These are phyloP conservation scores for Callopanchax toddi DNA, from an alignment of 2,113 vertebrate species.

Conservation along the genomic window DNA sequence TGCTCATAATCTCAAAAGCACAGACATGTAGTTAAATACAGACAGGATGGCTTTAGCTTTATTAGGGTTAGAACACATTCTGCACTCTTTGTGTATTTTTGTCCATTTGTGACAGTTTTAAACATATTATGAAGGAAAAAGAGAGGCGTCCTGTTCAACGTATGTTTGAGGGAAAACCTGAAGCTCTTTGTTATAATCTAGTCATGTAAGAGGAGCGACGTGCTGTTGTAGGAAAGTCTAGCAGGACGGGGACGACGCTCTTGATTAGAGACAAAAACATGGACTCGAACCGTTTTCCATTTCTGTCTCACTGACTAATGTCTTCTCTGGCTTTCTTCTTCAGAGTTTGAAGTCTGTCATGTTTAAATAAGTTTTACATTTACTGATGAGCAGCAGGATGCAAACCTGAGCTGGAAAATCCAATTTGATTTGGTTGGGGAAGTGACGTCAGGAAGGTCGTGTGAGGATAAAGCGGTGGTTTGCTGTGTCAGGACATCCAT, in stretches of 20 bases:
- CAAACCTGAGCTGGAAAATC: conserved; percentile 3
- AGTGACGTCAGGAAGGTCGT: conserved; percentile 9
- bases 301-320: conserved; percentile 1
- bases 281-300: conserved; percentile 24
- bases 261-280: conserved; percentile 60
- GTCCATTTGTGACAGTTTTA: conserved; percentile 6
- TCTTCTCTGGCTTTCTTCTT: conserved; percentile 8
- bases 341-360: conserved; percentile 5
- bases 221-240: conserved; percentile 36
- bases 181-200: conserved; percentile 54
- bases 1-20: conserved; percentile 8
- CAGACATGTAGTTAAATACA: conserved; percentile 18
- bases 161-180: conserved; percentile 22
- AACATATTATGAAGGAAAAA: background rate
- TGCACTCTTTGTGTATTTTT: conserved; percentile 19
- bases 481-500: background rate
- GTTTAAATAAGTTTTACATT: conserved; percentile 1
- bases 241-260: conserved; percentile 28
- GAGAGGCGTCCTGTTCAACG: background rate
- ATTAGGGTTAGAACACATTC: conserved; percentile 5
- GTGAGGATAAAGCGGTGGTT: background rate
- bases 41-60: conserved; percentile 24
- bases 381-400: background rate
- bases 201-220: conserved; percentile 30
- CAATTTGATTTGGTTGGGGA: background rate